Conservation (phyloP, 2,888 invertebrate species). For the Ophion ventricosus region DNA sequence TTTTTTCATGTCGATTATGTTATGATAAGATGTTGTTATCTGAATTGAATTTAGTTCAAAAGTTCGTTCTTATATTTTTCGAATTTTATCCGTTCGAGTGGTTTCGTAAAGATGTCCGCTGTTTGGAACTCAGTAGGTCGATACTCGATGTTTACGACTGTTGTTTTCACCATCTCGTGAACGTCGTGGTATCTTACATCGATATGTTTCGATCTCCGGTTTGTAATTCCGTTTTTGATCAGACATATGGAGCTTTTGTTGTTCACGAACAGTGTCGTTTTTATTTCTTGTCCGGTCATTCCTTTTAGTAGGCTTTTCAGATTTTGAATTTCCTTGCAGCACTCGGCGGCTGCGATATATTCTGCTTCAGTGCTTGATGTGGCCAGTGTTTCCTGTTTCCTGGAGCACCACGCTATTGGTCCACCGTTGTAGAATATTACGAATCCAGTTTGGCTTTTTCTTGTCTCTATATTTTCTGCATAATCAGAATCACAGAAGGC, state of each 20-base stretch:
- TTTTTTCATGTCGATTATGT: too few relatives aligned
- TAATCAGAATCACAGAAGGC: conserved; percentile 72
- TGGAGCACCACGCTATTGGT: conserved; percentile 46
- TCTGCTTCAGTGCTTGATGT: conserved; percentile 75
- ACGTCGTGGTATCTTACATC: conserved; percentile 60
- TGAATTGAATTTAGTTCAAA: conserved; percentile 26
- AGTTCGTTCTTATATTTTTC: conserved; percentile 49
- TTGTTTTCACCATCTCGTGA: conserved; percentile 23
- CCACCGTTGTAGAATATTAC: conserved; percentile 43
- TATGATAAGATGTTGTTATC: not conserved
- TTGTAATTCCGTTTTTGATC: conserved; percentile 52
- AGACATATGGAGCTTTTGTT: conserved; percentile 66
- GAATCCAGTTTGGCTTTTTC: conserved; percentile 48
- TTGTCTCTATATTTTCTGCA: conserved; percentile 66
- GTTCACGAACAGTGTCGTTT: conserved; percentile 53
- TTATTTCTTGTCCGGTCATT: conserved; percentile 40
- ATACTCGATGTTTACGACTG: conserved; percentile 24
- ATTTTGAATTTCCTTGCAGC: conserved; percentile 71
- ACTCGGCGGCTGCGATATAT: conserved; percentile 67
- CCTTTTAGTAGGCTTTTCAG: conserved; percentile 59
- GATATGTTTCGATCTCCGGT: conserved; percentile 66
- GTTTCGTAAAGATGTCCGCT: conserved; percentile 48
- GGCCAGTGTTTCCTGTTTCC: conserved; percentile 71
- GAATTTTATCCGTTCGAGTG: conserved; percentile 39
- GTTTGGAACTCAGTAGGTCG: conserved; percentile 30